phyloP scores from a whole-genome alignment of 1,140 invertebrate species.

The Pinna nobilis region DNA sequence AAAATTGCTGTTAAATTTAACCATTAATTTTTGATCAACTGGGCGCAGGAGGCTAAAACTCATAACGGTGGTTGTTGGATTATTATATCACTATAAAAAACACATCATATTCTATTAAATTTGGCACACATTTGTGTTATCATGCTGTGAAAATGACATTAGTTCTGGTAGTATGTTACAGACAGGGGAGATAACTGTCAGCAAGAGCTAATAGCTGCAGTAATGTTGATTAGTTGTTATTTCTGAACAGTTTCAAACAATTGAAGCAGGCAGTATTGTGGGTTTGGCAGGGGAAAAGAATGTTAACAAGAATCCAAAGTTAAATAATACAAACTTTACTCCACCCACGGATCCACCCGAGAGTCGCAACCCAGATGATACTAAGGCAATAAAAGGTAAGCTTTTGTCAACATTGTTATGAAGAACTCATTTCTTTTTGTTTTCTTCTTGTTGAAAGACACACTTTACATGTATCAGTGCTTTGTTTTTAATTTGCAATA shows the following conservation, averaged over 20 bases:
- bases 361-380: constrained; percentile 28
- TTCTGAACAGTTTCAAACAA: constrained; percentile 37
- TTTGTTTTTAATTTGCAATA: no score
- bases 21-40: no score
- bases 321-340: constrained; percentile 16
- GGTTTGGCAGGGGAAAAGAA: constrained; percentile 37
- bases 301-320: constrained; percentile 33
- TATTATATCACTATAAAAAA: no score
- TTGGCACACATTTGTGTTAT: not conserved
- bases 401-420: no score
- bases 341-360: constrained; percentile 3
- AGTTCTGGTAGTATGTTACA: not conserved
- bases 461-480: no score
- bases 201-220: not conserved
- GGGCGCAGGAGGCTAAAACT: no score
- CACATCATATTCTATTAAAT: not conserved
- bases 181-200: not conserved
- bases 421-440: no score
- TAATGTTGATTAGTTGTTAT: not conserved
- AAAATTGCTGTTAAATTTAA: no score
- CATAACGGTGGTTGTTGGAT: no score
- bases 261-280: constrained; percentile 45
- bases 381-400: constrained; percentile 25
- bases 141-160: not conserved
- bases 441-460: no score